Evolutionary conservation across 2,113 vertebrate genomes (phyloP), one percentile per base, ranked within the genome.

Genomic region (Conger conger): DNA sequence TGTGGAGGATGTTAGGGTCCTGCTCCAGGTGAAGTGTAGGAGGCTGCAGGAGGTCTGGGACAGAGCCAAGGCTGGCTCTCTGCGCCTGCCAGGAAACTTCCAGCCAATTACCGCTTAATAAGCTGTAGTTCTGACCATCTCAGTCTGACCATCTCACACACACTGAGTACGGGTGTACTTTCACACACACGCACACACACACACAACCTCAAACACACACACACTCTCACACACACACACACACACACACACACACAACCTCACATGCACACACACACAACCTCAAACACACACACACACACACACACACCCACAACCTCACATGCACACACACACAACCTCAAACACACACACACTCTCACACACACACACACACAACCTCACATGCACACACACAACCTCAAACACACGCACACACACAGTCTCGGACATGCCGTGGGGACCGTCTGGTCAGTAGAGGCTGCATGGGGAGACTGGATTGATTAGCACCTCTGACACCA

Each of bases 381-480:
- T 11, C 45, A 50, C 45, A 80, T 27, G 63, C 79, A 76, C 83
- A 73, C 50, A 40, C 53, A 16, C 80, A 82, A n/a, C n/a, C n/a
- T n/a, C n/a, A n/a, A n/a, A 23, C 40, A 8, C 45, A 53, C 82
- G 23, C 20, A 27, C 79, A 42, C 40, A 53, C 42, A 50, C 27
- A 13, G 1, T 9, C 33, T 3, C n/a, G 30, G n/a, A n/a, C n/a
- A n/a, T n/a, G n/a, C n/a, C n/a, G n/a, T n/a, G n/a, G 2, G 20
- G 57, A 57, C 20, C 45, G 15, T 42, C 63, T 42, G 60, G 81
- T 36, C 53, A 36, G 53, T 5, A 37, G 79, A 81, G 27, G 35
- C 36, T 37, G 42, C 7, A 11, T 30, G 53, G 80, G 45, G 68
- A 81, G 81, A 81, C 40, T 60, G 79, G 73, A 85, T 85, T 85